phyloP scores from a whole-genome alignment of 2,797 vertebrate genomes.

The Caiman crocodilus region DNA sequence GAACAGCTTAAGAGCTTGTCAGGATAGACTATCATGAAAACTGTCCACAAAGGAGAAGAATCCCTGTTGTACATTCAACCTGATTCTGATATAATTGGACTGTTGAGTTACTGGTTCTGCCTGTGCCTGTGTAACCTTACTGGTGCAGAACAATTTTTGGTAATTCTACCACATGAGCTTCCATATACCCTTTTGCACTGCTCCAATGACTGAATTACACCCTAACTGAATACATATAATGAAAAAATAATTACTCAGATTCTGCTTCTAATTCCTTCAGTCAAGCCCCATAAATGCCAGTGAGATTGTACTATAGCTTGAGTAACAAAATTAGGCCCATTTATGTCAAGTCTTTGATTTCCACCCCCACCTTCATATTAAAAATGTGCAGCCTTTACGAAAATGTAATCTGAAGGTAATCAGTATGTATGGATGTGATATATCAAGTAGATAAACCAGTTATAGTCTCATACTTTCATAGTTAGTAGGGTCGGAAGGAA shows the following conservation, averaged over 20 bases:
- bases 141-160: neutral
- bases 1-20: neutral
- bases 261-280: neutral
- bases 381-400: neutral
- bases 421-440: rapidly evolving
- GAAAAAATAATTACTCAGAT: neutral
- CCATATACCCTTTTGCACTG: neutral
- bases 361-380: rapidly evolving
- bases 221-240: neutral
- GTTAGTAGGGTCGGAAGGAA: no score
- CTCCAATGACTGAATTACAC: neutral
- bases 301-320: rapidly evolving
- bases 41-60: neutral
- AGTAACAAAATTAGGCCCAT: neutral
- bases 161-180: neutral
- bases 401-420: rapidly evolving
- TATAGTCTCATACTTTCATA: no score
- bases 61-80: neutral
- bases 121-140: neutral
- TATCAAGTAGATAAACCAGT: neutral
- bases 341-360: neutral
- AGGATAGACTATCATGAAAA: neutral
- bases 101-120: neutral
- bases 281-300: rapidly evolving
- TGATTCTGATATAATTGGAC: neutral